Evolutionary conservation across 1,140 invertebrate species (phyloP).

Genomic region (Pseudoatta argentina): DNA sequence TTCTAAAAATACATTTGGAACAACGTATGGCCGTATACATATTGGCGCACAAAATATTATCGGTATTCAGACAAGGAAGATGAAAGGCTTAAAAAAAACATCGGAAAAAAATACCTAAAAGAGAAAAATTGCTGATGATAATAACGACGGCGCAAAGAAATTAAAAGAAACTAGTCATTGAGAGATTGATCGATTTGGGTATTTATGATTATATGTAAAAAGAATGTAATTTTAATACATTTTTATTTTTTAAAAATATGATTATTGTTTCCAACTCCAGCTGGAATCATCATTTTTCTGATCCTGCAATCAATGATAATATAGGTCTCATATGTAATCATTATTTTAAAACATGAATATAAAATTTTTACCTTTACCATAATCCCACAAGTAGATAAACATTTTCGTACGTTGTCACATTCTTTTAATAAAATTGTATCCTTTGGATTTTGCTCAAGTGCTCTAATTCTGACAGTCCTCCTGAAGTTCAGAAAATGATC

Average conservation of each 20-base stretch:
- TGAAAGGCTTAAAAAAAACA: conserved; percentile 96
- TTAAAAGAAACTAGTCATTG: conserved; percentile 62
- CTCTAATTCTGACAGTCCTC: conserved; percentile 87
- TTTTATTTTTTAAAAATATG: conserved; percentile 45
- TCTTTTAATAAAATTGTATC: conserved; percentile 88
- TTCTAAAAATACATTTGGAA: conserved; percentile 94
- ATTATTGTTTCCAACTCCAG: conserved; percentile 83
- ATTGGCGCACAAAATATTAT: conserved; percentile 95
- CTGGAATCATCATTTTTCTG: conserved; percentile 86
- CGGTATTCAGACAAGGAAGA: conserved; percentile 96
- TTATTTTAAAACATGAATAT: neutral
- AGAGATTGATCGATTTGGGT: neutral
- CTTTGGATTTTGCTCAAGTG: conserved; percentile 85
- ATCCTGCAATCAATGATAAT: conserved; percentile 83
- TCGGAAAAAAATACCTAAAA: conserved; percentile 89
- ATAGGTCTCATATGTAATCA: neutral
- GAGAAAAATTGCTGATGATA: conserved; percentile 85
- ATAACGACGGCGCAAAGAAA: conserved; percentile 77
- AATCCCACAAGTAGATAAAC: conserved; percentile 89
- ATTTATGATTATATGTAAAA: neutral
- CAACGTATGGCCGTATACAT: conserved; percentile 96
- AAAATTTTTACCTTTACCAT: conserved; percentile 84
- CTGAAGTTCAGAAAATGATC: conserved; percentile 89
- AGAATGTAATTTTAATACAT: conserved; percentile 36
- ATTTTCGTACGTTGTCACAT: conserved; percentile 91